Evolutionary conservation across 2,888 invertebrate species (phyloP).

Genomic region (Mythimna lalbum): DNA sequence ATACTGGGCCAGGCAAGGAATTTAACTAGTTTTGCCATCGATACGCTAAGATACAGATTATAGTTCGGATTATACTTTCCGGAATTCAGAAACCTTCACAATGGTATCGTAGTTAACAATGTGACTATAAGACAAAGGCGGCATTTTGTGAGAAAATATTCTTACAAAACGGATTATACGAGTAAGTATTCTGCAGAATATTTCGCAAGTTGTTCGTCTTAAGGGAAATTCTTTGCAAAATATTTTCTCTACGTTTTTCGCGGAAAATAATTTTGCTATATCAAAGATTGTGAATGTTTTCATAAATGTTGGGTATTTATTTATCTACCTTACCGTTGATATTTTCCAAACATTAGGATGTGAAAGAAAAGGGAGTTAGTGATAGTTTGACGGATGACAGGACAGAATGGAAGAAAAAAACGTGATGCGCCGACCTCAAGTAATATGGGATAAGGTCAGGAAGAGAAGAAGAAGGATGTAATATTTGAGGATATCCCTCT

Average conservation of each 20-base stretch:
- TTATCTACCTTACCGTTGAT: not conserved
- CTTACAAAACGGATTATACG: slow-evolving; percentile 4
- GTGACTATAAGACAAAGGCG: slow-evolving; percentile 13
- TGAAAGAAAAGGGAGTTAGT: no score
- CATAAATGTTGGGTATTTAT: not conserved
- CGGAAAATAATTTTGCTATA: not conserved
- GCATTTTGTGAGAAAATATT: slow-evolving; percentile 9
- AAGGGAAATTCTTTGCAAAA: slow-evolving; percentile 10
- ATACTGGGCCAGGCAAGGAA: no score
- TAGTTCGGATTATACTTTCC: not conserved
- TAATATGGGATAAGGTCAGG: no score
- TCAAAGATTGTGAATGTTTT: slow-evolving; percentile 4
- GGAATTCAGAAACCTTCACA: not conserved
- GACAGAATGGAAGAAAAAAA: no score
- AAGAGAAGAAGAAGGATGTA: no score
- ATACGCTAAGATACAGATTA: no score
- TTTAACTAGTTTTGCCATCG: no score
- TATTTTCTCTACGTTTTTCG: not conserved
- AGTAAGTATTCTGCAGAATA: not conserved
- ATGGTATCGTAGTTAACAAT: slow-evolving; percentile 8
- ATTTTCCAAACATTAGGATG: not conserved
- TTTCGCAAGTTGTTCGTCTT: not conserved
- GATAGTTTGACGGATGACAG: no score
- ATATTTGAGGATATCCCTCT: no score
- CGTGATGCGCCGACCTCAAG: no score